phyloP scores from a whole-genome alignment of 2,113 vertebrate species.

The Sterna hirundo region DNA sequence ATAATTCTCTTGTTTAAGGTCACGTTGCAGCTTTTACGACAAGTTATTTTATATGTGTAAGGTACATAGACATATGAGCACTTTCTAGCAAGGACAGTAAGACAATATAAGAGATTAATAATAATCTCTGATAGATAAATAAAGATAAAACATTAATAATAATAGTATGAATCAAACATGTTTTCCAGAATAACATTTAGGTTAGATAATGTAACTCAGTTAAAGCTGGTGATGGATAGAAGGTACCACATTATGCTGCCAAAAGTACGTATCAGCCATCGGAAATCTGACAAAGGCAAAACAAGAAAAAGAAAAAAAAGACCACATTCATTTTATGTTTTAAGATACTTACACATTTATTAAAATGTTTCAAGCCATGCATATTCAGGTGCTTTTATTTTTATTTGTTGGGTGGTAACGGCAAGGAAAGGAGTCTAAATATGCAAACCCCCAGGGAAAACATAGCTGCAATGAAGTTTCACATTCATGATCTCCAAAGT shows the following conservation, averaged over 20 bases:
- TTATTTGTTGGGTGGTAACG: background rate
- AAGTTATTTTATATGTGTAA: background rate
- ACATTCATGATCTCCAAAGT: background rate
- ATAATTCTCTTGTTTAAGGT: background rate
- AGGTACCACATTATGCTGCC: fast-evolving
- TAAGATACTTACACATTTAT: background rate
- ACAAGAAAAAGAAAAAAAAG: background rate
- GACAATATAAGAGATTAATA: background rate
- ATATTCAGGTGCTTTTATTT: background rate
- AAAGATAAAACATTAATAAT: background rate
- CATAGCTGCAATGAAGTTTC: background rate
- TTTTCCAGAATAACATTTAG: background rate
- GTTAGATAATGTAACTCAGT: background rate
- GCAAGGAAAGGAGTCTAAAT: background rate
- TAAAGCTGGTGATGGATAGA: background rate
- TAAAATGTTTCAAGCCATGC: background rate
- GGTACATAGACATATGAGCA: background rate
- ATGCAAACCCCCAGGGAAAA: background rate
- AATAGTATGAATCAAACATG: background rate
- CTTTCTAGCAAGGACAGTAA: background rate
- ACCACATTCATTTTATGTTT: background rate
- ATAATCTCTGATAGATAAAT: background rate
- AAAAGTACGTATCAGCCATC: background rate
- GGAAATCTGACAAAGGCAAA: background rate
- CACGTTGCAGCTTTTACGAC: background rate